These are phyloP conservation scores for Hormaphis cornu DNA, from an alignment of 1,140 invertebrate species.

Conservation along the genomic window DNA sequence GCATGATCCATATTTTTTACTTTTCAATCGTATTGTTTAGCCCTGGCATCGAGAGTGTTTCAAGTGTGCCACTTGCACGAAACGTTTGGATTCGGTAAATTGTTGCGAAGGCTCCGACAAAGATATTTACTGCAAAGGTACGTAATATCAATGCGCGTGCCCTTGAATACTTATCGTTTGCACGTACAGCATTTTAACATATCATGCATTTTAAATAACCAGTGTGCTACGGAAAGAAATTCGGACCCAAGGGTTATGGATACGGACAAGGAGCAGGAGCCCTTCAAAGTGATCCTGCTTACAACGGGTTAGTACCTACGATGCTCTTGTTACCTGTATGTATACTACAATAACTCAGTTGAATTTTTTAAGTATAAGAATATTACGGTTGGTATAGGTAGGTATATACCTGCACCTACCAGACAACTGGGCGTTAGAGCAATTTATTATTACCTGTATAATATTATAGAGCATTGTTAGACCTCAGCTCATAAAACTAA, in stretches of 20 bases:
- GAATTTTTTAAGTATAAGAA: no score
- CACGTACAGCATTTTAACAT: constrained; percentile 4
- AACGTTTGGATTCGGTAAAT: constrained; percentile 91
- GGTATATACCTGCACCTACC: no score
- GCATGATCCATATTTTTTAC: background rate
- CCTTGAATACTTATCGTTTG: no score
- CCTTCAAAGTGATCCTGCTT: constrained; percentile 68
- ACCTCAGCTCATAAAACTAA: no score
- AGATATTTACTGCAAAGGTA: constrained; percentile 97
- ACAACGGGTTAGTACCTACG: constrained; percentile 39
- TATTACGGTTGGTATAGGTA: no score
- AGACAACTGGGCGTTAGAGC: no score
- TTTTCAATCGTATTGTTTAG: no score
- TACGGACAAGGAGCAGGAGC: constrained; percentile 86
- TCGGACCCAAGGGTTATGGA: constrained; percentile 88
- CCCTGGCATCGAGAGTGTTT: constrained; percentile 90
- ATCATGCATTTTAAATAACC: constrained; percentile 37
- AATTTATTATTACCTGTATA: no score
- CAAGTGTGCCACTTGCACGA: constrained; percentile 86
- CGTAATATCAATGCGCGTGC: constrained; percentile 27
- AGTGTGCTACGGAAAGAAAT: constrained; percentile 90
- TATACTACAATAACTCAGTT: no score
- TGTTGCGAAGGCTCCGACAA: constrained; percentile 91
- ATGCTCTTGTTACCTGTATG: no score
- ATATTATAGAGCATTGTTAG: no score